Evolutionary conservation across 2,113 vertebrate species (phyloP).

Genomic region (Ploceus nigricollis): DNA sequence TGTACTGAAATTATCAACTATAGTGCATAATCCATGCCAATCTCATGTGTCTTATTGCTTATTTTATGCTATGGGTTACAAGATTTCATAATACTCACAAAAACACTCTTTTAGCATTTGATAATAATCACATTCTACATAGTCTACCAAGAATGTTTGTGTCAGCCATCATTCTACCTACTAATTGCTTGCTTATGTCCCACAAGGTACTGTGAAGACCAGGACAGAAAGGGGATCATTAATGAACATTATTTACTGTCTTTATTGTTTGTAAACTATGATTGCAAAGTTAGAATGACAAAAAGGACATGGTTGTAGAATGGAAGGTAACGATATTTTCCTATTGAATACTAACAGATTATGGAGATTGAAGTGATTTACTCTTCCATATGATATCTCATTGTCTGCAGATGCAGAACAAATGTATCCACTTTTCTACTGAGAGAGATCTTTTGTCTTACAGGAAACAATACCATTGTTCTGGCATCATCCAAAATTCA

Average conservation of each 20-base stretch:
- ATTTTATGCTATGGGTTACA: not conserved
- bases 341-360: not conserved
- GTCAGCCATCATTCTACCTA: not conserved
- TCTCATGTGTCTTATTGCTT: not conserved
- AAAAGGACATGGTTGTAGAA: not conserved
- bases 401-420: constrained; percentile 26
- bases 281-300: not conserved
- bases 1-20: not conserved
- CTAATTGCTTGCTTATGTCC: not conserved
- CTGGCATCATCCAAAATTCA: not conserved
- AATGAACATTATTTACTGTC: not conserved
- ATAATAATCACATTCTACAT: not conserved
- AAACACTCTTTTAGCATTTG: not conserved
- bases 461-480: not conserved
- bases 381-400: not conserved
- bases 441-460: not conserved
- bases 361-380: not conserved
- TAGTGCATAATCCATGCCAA: not conserved
- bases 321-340: not conserved
- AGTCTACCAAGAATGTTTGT: not conserved
- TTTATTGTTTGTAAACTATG: not conserved
- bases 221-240: not conserved
- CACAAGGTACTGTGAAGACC: not conserved
- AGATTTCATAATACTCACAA: not conserved
- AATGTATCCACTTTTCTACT: not conserved